Evolutionary conservation across 2,113 vertebrate species (phyloP).

Genomic region (Mus musculus): GRCm39 chr3:94224501-94225000

Average conservation of each 20-base stretch:
- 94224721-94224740: slow-evolving; percentile 84
- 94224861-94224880: not conserved
- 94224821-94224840: slow-evolving; percentile 29
- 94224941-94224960: not conserved
- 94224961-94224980: slow-evolving; percentile 21
- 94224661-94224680: not conserved
- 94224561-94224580: not conserved
- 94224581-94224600: not conserved
- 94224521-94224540: not conserved
- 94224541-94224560: not conserved
- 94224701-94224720: slow-evolving; percentile 44
- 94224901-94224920: slow-evolving; percentile 2
- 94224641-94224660: not conserved
- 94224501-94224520: not conserved
- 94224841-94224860: fast-evolving
- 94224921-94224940: not conserved
- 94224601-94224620: not conserved
- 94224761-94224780: slow-evolving; percentile 87
- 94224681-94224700: slow-evolving; percentile 57
- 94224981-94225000: not conserved
- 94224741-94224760: slow-evolving; percentile 91
- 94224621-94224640: not conserved
- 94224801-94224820: slow-evolving; percentile 81
- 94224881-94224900: slow-evolving; percentile 44
- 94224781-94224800: slow-evolving; percentile 87